Conservation (phyloP, 2,888 invertebrate genomes). For the Zygaena filipendulae region DNA sequence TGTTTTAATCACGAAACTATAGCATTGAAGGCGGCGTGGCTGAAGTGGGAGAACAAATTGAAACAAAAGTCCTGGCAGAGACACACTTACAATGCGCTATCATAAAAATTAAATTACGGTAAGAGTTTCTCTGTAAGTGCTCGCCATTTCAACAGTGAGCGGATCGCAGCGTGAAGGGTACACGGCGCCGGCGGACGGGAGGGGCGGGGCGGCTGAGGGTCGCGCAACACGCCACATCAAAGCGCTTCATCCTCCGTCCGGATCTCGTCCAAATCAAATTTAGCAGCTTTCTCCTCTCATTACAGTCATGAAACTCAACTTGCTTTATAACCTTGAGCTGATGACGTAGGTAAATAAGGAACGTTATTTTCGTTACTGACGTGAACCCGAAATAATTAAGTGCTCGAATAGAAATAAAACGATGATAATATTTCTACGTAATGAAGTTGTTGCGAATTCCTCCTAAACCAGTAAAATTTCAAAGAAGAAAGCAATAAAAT, state of each 20-base stretch:
- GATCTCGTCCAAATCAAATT: constrained; percentile 59
- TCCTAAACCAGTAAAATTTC: no score
- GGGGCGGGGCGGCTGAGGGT: constrained; percentile 25
- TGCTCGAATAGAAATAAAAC: no score
- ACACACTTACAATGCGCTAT: constrained; percentile 62
- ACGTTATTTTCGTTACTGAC: no score
- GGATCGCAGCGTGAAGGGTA: no score
- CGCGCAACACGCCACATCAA: constrained; percentile 49
- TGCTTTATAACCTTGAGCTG: constrained; percentile 18
- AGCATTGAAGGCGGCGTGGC: no score
- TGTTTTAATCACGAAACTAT: no score
- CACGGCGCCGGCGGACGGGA: no score
- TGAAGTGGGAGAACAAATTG: constrained; percentile 32
- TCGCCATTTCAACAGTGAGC: constrained; percentile 52
- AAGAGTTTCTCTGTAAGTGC: constrained; percentile 61
- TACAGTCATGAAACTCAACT: constrained; percentile 31
- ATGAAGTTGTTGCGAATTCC: no score
- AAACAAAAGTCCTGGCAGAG: constrained; percentile 43
- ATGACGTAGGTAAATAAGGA: constrained; percentile 32
- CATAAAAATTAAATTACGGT: constrained; percentile 66
- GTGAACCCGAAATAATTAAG: no score
- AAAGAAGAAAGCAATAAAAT: no score
- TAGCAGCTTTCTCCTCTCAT: constrained; percentile 56
- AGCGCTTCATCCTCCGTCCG: constrained; percentile 42
- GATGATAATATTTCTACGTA: no score